Conservation (phyloP, 2,797 vertebrate species). For the Cercopithecus neglectus region DNA sequence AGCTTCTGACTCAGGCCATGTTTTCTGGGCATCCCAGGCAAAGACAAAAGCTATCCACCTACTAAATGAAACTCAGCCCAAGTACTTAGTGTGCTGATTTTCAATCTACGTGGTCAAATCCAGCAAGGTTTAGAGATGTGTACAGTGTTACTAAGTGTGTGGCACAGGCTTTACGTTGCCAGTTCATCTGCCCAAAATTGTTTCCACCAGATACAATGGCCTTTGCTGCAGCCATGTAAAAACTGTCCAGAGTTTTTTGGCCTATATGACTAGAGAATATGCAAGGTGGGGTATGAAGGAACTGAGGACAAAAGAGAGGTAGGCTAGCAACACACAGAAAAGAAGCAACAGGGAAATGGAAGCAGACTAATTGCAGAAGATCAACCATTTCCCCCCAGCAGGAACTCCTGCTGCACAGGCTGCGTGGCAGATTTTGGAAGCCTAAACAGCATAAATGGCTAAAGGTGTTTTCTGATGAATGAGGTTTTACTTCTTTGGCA, state of each 20-base stretch:
- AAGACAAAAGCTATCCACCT: neutral
- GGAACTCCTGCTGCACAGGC: constrained; percentile 14
- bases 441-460: constrained; percentile 59
- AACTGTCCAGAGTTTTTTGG: neutral
- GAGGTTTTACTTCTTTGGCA: constrained; percentile 68
- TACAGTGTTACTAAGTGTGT: neutral
- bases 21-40: neutral
- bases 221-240: neutral
- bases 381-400: constrained; percentile 6
- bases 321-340: neutral
- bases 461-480: constrained; percentile 74
- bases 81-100: neutral
- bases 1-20: neutral
- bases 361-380: constrained; percentile 57
- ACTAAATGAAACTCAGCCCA: neutral
- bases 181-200: neutral
- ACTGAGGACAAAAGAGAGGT: neutral
- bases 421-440: constrained; percentile 53
- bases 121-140: neutral
- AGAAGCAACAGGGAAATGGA: constrained; percentile 19
- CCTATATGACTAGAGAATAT: neutral
- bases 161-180: neutral
- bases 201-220: neutral
- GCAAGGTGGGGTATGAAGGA: neutral
- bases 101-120: neutral